Evolutionary conservation across 2,888 invertebrate species (phyloP), one percentile per base, ranked within the genome.

Genomic region (Hartigia nigra): DNA sequence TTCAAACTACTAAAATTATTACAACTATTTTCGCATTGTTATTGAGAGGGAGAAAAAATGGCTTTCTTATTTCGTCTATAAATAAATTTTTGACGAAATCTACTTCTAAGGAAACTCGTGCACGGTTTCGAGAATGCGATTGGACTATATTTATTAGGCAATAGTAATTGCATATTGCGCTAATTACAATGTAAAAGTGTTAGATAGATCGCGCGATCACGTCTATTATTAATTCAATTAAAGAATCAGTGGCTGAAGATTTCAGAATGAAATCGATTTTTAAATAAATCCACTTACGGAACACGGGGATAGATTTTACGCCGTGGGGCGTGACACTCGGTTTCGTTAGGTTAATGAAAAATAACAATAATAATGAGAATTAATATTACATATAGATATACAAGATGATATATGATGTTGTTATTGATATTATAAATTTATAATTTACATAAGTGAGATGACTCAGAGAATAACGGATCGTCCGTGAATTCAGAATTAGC

Each of bases 101-200:
- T 1, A 23, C 5, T 55, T 55, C 55, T 23, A 9, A 55, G 23
- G 55, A 72, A 72, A 34, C 31, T 72, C 72, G 72, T 72, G 72
- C 72, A 72, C 72, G 72, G 72, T 72, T 72, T 72, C 72, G 72
- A 72, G 72, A 72, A 72, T 32, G 72, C 23, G 55, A 55, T 9
- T 55, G 23, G 9, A 23, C 9, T 55, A 55, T 23, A 23, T 55
- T 55, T 55, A 55, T 23, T 55, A 55, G 55, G 9, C 23, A 55
- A 55, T 55, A 55, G 55, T 9, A 55, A 55, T 55, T 23, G 9
- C 55, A 55, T 23, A 55, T 9, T 55, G 55, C 55, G 55, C 23
- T 55, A 55, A 55, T 55, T 55, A 55, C 14, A 2, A 23, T 55
- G 39, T 23, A 14, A 39, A 39, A 39, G 5, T 39, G 14, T 55